A percentile compares a stretch with the other conserved stretches of the same genome.
These are phyloP conservation scores for Oreochromis grahami DNA, from an alignment of 2,797 vertebrate genomes.

Conservation along the genomic window DNA sequence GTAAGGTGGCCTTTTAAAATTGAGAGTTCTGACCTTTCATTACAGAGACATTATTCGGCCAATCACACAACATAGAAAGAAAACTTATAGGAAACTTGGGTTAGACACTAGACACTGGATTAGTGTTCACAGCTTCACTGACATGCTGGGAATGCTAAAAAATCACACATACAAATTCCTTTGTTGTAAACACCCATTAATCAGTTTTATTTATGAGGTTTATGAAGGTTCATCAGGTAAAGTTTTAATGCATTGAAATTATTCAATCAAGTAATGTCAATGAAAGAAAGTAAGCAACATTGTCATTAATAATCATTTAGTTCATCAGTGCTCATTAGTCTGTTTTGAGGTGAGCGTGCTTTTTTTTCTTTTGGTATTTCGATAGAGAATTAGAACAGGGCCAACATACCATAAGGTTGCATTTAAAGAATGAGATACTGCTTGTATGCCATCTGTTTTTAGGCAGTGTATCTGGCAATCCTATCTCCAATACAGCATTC, in stretches of 20 bases:
- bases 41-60: not conserved
- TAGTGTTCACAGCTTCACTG: not conserved
- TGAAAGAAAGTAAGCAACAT: not conserved
- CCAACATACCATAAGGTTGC: not conserved
- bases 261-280: not conserved
- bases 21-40: conserved; percentile 13
- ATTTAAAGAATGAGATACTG: not conserved
- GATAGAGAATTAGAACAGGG: not conserved
- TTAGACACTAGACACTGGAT: not conserved
- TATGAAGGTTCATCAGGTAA: not conserved
- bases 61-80: not conserved
- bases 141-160: not conserved
- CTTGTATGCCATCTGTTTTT: not conserved
- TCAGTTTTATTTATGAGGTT: not conserved
- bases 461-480: not conserved
- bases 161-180: not conserved
- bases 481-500: not conserved
- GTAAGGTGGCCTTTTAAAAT: not conserved
- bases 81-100: not conserved
- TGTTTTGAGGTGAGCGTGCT: not conserved
- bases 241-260: not conserved
- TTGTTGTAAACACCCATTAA: not conserved
- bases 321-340: not conserved
- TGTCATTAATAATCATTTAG: not conserved
- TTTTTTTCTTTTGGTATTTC: not conserved